Base-by-base conservation (phyloP, 2,888 invertebrate genomes). In the Neoitamus cyanurus region DNA sequence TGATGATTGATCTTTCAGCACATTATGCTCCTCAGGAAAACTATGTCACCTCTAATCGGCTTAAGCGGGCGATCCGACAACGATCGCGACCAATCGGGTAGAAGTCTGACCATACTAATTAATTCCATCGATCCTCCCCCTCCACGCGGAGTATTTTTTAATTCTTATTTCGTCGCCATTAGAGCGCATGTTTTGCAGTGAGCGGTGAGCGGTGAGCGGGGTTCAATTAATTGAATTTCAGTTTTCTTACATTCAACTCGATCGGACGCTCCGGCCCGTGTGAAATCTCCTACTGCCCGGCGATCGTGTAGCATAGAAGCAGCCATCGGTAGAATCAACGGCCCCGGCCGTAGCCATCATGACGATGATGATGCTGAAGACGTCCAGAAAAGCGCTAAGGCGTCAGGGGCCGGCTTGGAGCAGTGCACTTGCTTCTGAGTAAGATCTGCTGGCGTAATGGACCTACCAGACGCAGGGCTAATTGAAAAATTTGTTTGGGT, bases 401-500 rank as follows among this genome's bases (percentile, higher is more conserved):
- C 25, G 34, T 15, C 42, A n/a, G 20, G 13, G 36, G 34, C n/a
- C 34, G 15, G 37, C 25, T 11, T 25, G 20, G 13, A 37, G 25
- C 28, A 37, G 28, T 7, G 9, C 37, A 36, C 58, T 31, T 30
- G 28, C 80, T 68, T 42, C 58, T 15, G 68, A 36, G 75, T 42
- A 13, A 75, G 75, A 75, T 78, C 77, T 78, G 37, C 37, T 36
- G 82, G 69, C 37, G 82, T 69, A 78, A 82, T 82, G 82, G 68
- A 82, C 69, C 82, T n/a, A 69, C 82, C 42, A 58, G 84, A 75
- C 72, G 78, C 78, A 84, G 31, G 77, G 84, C 83, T 85, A 85
- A 85, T 84, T 85, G 84, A 84, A 84, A 83, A 85, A 84, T 84
- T 70, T 84, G 78, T 84, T 83, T 84, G 73, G 84, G 83, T 72